These are phyloP conservation scores for Felis chaus DNA, from an alignment of 2,113 vertebrate species.

Conservation along the genomic window DNA sequence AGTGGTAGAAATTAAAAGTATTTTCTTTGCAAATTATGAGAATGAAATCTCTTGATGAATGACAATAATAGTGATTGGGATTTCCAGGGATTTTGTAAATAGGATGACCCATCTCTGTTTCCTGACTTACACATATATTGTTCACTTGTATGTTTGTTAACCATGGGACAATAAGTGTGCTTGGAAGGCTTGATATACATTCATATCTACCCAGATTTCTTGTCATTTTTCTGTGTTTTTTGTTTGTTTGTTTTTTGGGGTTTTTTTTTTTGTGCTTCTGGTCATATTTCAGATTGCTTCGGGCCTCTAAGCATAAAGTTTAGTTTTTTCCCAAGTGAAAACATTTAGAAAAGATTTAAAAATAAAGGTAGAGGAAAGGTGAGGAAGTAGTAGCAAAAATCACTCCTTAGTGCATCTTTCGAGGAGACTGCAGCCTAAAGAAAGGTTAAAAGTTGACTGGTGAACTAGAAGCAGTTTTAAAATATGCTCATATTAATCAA, in stretches of 20 bases:
- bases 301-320: not conserved
- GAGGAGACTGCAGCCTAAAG: not conserved
- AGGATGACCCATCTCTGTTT: not conserved
- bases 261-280: not conserved
- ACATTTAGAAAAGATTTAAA: not conserved
- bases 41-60: not conserved
- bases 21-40: constrained; percentile 38
- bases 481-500: constrained; percentile 55
- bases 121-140: not conserved
- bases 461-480: constrained; percentile 31
- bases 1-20: constrained; percentile 24
- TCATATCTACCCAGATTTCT: not conserved
- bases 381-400: constrained; percentile 5
- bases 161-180: not conserved
- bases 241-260: not conserved
- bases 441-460: constrained; percentile 51
- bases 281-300: not conserved
- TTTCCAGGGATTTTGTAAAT: constrained; percentile 13
- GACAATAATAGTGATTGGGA: not conserved
- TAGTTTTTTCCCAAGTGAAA: not conserved
- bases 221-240: not conserved
- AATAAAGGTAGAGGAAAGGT: not conserved
- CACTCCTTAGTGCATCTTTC: constrained; percentile 7
- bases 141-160: not conserved
- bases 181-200: not conserved